Evolutionary conservation across 2,888 invertebrate species (phyloP), one percentile per base, ranked within the genome.

Genomic region (Unio delphinus): DNA sequence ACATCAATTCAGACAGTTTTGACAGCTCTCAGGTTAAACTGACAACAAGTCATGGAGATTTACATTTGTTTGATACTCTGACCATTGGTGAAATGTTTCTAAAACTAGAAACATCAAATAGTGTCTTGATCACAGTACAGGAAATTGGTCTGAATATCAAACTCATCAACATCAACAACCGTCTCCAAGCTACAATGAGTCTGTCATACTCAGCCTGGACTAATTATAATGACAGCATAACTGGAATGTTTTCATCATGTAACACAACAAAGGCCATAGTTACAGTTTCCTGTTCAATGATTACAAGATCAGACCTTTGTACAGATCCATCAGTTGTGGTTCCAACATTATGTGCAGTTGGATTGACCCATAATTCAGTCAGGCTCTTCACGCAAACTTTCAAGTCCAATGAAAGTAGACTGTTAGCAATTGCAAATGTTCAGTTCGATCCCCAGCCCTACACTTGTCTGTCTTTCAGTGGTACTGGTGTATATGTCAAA

Each of bases 191-290:
- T 18, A 78, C 78, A 18, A 55, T 75, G 15, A 70, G 74, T 26
- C 59, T 76, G 3, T 54, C 73, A 56, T 70, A 63, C 55, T 64
- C 70, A 23, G 74, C 73, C 26, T 80, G 76, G 76, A 69, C 68
- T 61, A 17, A 62, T 45, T 65, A 67, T 20, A 57, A 63, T 7
- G 18, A 57, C 18, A 65, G 68, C 45, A 71, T 79, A 26, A 58
- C 65, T 61, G 81, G 81, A 30, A 28, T 78, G 17, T 28, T 78
- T 45, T 71, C 79, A 67, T 70, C 79, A 23, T 81, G 81, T 66
- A 62, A 74, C 28, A 78, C 79, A 15, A 60, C 71, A 18, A 60
- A 67, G 1, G 71, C 79, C 7, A 70, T 81, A 18, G 68, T 23
- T 57, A 66, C 79, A 23, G 64, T 64, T 15, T 54, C 68, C 23